Base-by-base conservation (phyloP, 2,888 invertebrate genomes). In the Acleris laterana region DNA sequence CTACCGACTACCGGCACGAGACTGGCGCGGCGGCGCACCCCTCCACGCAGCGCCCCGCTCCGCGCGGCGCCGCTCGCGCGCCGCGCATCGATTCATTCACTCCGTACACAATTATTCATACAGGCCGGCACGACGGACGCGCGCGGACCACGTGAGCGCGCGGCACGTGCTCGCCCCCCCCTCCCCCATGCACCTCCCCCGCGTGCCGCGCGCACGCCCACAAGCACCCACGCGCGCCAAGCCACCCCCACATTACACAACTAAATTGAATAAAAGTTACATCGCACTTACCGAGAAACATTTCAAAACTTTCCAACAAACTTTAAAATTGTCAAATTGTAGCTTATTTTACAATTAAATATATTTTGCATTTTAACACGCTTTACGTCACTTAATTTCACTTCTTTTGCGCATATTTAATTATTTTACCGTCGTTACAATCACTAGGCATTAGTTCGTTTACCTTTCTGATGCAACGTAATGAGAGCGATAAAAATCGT, bases 1-100 rank as follows among this genome's bases (percentile, higher is more conserved):
- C 94, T 95, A 94, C 94, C 95, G 94, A 94, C 94, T 95, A 94
- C 94, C 95, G 94, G 94, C 95, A 94, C 95, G 94, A 94, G 94
- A 95, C 94, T 94, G 94, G 93, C 91, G 90, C 89, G 87, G 84
- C 87, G 89, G 88, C 89, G 86, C 88, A 85, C 85, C 84, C 84
- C 84, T 82, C 87, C 89, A 86, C 85, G 84, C 85, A 83, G 83
- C 78, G 81, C 75, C 75, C 73, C 75, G 75, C 73, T 71, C 76
- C 73, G 69, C 81, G 85, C 78, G 79, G 84, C 80, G 72, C 81
- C 81, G 77, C 86, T 77, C 82, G 80, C 81, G 77, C 82, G 75
- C 80, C 80, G 78, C 90, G 90, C 90, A 88, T 93, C 93, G 92
- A 89, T 93, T 92, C 93, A 93, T 90, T 91, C 90, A 90, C 89